A percentile compares a stretch with the other conserved stretches of the same genome.
Conservation (phyloP, 2,797 vertebrate genomes). For the Myioborus melanocephalus region DNA sequence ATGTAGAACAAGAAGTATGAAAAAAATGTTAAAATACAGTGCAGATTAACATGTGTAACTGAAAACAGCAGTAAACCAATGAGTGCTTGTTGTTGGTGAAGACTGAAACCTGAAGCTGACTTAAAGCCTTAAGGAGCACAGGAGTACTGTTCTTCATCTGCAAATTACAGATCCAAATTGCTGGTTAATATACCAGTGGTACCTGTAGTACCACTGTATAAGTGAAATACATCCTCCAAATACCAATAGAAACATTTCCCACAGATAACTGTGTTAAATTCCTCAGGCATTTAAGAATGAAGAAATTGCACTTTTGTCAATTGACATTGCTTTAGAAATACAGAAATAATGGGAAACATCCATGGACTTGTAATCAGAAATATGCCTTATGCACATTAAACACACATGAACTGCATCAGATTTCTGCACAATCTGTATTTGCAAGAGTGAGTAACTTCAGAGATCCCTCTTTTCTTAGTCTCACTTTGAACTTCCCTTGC, state of each 20-base stretch:
- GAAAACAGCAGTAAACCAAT: background rate
- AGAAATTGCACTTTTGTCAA: background rate
- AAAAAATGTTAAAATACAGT: background rate
- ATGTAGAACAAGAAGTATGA: background rate
- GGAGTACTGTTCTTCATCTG: background rate
- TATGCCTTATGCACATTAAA: background rate
- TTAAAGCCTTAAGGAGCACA: background rate
- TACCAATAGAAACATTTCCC: background rate
- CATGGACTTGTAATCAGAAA: background rate
- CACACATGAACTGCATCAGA: background rate
- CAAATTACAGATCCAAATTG: background rate
- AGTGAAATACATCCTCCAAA: background rate
- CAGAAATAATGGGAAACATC: background rate
- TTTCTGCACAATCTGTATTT: background rate
- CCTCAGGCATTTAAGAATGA: background rate
- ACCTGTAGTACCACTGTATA: background rate
- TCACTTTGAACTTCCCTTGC: slow-evolving; percentile 14
- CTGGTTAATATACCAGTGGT: background rate
- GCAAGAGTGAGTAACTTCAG: background rate
- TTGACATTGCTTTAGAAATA: background rate
- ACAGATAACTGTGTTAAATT: background rate
- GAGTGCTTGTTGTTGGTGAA: background rate
- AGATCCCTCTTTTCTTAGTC: background rate
- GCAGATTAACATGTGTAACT: background rate
- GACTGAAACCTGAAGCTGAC: background rate